These are phyloP conservation scores for Zootermopsis nevadensis DNA, from an alignment of 2,888 invertebrate genomes.

Conservation along the genomic window DNA sequence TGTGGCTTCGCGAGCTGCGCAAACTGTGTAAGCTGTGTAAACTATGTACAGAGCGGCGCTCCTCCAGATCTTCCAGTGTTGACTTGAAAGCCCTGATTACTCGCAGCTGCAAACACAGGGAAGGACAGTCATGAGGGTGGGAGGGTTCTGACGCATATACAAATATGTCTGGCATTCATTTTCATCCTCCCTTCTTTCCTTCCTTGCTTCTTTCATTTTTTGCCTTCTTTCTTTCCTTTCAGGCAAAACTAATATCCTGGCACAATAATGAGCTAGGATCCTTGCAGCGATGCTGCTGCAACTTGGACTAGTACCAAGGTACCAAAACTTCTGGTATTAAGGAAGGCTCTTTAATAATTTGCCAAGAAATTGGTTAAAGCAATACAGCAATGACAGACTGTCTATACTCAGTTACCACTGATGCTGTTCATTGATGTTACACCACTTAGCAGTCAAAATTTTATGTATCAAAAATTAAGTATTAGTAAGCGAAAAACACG, in stretches of 20 bases:
- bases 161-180: constrained; percentile 49
- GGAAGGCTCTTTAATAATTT: constrained; percentile 27
- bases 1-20: constrained; percentile 81
- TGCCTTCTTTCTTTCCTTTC: constrained; percentile 35
- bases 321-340: constrained; percentile 36
- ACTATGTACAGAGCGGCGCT: constrained; percentile 98
- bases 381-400: constrained; percentile 34
- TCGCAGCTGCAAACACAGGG: constrained; percentile 95
- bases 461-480: constrained; percentile 35
- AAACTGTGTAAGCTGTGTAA: constrained; percentile 92
- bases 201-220: constrained; percentile 11
- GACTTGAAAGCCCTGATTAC: constrained; percentile 99
- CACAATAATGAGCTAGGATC: constrained; percentile 8
- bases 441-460: constrained; percentile 25
- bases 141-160: constrained; percentile 54
- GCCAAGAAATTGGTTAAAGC: constrained; percentile 37
- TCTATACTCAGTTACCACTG: constrained; percentile 37
- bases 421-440: constrained; percentile 45
- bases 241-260: constrained; percentile 33
- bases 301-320: constrained; percentile 13
- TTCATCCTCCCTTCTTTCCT: constrained; percentile 45
- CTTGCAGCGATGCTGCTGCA: constrained; percentile 2
- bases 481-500: constrained; percentile 45
- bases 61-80: constrained; percentile 99
- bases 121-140: constrained; percentile 61